Evolutionary conservation across 2,888 invertebrate species (phyloP).

Genomic region (Spatulosminthurus flaviceps): DNA sequence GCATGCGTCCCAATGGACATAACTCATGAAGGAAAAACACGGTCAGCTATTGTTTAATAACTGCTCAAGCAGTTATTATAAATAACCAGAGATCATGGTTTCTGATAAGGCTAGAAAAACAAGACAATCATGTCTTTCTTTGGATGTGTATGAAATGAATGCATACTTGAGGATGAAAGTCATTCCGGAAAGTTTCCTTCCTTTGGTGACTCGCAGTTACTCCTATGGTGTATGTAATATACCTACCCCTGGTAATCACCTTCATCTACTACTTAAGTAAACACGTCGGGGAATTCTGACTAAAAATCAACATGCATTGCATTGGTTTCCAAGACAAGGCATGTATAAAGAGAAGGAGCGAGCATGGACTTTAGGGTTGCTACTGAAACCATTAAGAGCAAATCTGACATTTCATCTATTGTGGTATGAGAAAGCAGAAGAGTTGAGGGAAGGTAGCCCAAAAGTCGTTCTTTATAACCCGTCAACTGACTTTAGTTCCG

Average conservation of each 20-base stretch:
- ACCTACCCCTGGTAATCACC: too few relatives aligned
- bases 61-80: conserved; percentile 32
- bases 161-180: conserved; percentile 3
- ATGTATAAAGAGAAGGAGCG: too few relatives aligned
- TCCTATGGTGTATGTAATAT: background rate
- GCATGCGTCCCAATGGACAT: background rate
- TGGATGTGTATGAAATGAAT: conserved; percentile 6
- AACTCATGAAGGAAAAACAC: background rate
- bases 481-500: background rate
- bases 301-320: conserved; percentile 13
- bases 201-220: background rate
- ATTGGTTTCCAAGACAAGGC: background rate
- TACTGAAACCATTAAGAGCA: conserved; percentile 37
- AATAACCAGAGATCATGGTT: conserved; percentile 21
- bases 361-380: conserved; percentile 7
- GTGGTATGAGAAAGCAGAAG: conserved; percentile 18
- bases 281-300: conserved; percentile 9
- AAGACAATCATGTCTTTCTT: conserved; percentile 21
- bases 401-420: conserved; percentile 43
- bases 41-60: conserved; percentile 28
- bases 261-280: conserved; percentile 18
- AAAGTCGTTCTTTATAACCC: background rate
- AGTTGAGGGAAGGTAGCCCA: conserved; percentile 20
- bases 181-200: background rate
- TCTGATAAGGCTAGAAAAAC: conserved; percentile 14